phyloP scores from a whole-genome alignment of 2,888 invertebrate species.

The Brenthis hecate region DNA sequence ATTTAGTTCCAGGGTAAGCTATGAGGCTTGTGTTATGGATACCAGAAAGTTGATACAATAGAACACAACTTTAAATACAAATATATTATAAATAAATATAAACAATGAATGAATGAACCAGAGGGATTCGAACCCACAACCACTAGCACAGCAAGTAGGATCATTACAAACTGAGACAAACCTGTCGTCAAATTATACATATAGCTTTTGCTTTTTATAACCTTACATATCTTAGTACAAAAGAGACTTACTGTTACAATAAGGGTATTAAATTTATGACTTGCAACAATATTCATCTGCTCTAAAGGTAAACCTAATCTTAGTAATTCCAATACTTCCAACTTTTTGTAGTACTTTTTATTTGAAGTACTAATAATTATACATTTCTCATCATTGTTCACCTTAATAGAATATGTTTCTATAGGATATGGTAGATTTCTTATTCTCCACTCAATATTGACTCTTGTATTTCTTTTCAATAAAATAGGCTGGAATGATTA shows the following conservation, averaged over 20 bases:
- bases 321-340: conserved; percentile 86
- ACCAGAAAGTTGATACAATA: too few species aligned
- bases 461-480: conserved; percentile 87
- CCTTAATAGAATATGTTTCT: conserved; percentile 86
- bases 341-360: conserved; percentile 91
- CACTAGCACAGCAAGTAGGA: too few species aligned
- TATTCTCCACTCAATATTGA: conserved; percentile 91
- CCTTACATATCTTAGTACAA: neutral
- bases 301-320: conserved; percentile 84
- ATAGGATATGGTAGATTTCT: conserved; percentile 89
- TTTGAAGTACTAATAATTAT: conserved; percentile 88
- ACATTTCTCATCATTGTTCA: conserved; percentile 83
- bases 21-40: too few species aligned
- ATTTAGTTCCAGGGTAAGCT: too few species aligned
- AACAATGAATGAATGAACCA: too few species aligned
- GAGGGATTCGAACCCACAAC: too few species aligned
- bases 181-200: neutral
- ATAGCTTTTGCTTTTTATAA: neutral
- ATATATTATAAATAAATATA: too few species aligned
- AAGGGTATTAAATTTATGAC: conserved; percentile 89
- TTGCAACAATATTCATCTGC: conserved; percentile 85
- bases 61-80: too few species aligned
- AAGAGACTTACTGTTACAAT: conserved; percentile 85
- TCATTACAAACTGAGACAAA: too few species aligned
- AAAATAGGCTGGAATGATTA: conserved; percentile 82